Evolutionary conservation across 2,113 vertebrate genomes (phyloP).

Genomic region (Zingel zingel): DNA sequence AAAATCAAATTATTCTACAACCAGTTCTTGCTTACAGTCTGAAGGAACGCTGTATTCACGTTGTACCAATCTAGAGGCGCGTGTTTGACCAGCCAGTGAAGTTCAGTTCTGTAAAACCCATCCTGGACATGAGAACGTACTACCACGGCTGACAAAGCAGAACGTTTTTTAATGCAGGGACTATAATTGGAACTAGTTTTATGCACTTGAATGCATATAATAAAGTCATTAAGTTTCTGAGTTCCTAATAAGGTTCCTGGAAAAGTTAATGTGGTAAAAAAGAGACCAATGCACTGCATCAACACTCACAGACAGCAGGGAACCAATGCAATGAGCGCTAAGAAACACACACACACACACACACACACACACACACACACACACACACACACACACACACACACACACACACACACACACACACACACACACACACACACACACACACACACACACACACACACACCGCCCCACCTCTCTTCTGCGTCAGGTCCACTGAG

Average conservation of each 20-base stretch:
- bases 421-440: slow-evolving; percentile 1
- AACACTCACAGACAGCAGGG: not conserved
- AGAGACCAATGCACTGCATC: not conserved
- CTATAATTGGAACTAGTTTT: not conserved
- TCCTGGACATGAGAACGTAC: not conserved
- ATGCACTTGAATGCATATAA: too few species aligned
- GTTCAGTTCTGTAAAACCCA: not conserved
- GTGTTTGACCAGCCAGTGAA: not conserved
- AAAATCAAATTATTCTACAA: not conserved
- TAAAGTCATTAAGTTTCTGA: not conserved
- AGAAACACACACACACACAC: not conserved
- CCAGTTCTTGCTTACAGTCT: not conserved
- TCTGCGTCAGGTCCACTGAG: slow-evolving; percentile 93
- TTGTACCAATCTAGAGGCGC: not conserved
- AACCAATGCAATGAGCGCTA: not conserved
- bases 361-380: slow-evolving; percentile 32
- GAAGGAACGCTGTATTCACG: not conserved
- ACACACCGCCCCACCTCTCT: slow-evolving; percentile 89
- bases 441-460: too few species aligned
- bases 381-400: slow-evolving; percentile 17
- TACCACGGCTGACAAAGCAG: too few species aligned
- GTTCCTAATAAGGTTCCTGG: not conserved
- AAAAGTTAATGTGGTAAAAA: not conserved
- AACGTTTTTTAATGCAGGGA: not conserved
- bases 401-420: slow-evolving; percentile 20